A percentile compares a stretch with the other conserved stretches of the same genome.
phyloP scores from a whole-genome alignment of 92 coral and sea anemone genomes.

The Meandrina meandrites region DNA sequence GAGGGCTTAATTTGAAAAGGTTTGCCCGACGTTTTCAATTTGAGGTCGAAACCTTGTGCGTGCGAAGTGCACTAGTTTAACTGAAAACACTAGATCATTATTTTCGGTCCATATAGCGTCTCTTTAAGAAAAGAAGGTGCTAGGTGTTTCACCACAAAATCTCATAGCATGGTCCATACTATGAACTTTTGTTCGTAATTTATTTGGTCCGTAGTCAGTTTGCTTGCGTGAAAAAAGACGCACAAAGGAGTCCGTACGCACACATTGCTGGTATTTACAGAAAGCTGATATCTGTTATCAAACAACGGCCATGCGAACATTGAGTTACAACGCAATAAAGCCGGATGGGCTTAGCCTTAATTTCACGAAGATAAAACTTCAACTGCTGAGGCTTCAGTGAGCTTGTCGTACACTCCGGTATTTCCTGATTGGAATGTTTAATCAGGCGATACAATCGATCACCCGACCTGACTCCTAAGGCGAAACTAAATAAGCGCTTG shows the following conservation, averaged over 20 bases:
- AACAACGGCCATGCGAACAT: neutral
- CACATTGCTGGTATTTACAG: neutral
- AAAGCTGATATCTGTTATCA: neutral
- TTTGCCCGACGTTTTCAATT: too few species aligned
- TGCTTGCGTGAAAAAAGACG: neutral
- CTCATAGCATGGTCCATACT: too few species aligned
- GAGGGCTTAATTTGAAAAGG: too few species aligned
- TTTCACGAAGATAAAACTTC: neutral
- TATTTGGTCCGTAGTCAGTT: too few species aligned
- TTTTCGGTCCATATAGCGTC: too few species aligned
- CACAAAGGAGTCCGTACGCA: neutral
- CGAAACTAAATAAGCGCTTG: neutral
- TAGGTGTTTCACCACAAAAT: too few species aligned
- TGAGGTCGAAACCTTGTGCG: too few species aligned
- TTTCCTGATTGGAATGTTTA: constrained; percentile 10
- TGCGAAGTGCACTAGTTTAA: too few species aligned
- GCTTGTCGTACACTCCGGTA: neutral
- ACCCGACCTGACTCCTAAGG: neutral
- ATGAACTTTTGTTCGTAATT: too few species aligned
- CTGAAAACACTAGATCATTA: too few species aligned
- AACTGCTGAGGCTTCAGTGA: neutral
- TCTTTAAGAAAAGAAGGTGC: too few species aligned
- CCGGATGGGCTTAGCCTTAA: neutral
- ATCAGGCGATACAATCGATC: neutral
- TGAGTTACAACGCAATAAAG: neutral